Conservation (phyloP, 2,888 invertebrate genomes). For the Stictocephala bisonia region DNA sequence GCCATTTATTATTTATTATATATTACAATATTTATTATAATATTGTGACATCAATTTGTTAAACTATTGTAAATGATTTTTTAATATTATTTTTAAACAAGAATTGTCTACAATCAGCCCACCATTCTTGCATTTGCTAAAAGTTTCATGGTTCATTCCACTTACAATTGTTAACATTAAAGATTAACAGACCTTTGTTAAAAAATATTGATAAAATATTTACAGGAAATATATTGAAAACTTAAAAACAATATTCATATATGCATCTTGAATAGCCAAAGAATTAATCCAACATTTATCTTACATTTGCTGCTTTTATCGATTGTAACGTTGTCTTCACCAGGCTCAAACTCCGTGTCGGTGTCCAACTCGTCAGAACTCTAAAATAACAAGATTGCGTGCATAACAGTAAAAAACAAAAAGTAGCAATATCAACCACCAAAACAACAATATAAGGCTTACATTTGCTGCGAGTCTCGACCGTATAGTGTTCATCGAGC, state of each 20-base stretch:
- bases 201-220: slow-evolving; percentile 11
- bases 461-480: slow-evolving; percentile 93
- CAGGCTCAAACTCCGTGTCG: slow-evolving; percentile 76
- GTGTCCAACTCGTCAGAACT: slow-evolving; percentile 76
- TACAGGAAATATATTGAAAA: not conserved
- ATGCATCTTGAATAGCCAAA: not conserved
- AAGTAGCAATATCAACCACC: slow-evolving; percentile 37
- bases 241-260: too few species aligned
- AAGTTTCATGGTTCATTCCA: too few species aligned
- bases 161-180: too few species aligned
- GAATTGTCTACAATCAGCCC: too few species aligned
- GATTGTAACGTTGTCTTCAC: slow-evolving; percentile 75
- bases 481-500: slow-evolving; percentile 86
- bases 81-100: too few species aligned
- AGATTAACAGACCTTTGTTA: too few species aligned
- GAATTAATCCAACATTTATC: slow-evolving; percentile 60
- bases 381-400: slow-evolving; percentile 63
- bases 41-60: too few species aligned
- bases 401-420: slow-evolving; percentile 48
- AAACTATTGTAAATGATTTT: too few species aligned
- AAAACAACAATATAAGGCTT: slow-evolving; percentile 64
- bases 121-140: too few species aligned
- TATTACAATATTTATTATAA: too few species aligned
- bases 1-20: too few species aligned
- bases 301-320: slow-evolving; percentile 76